These are phyloP conservation scores for Plemyria rubiginata DNA, from an alignment of 2,888 invertebrate genomes.

Conservation along the genomic window DNA sequence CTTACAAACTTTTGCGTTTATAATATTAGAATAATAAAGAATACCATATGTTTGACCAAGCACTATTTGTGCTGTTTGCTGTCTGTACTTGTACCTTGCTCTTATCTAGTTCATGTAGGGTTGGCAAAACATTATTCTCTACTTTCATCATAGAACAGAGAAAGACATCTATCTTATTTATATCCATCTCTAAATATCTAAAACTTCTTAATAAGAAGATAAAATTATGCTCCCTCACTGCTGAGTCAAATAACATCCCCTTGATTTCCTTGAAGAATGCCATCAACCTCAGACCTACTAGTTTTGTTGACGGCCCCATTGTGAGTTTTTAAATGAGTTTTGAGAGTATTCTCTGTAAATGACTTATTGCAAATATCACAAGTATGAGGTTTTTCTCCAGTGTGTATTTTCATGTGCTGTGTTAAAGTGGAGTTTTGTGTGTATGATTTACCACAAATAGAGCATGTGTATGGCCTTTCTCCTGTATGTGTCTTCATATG, in stretches of 20 bases:
- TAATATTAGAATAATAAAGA: too few species aligned
- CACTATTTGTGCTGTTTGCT: too few species aligned
- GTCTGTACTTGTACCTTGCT: too few species aligned
- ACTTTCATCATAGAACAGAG: too few species aligned
- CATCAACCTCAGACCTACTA: not conserved
- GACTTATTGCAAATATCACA: conserved; percentile 20
- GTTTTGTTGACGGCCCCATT: not conserved
- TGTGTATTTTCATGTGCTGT: conserved; percentile 19
- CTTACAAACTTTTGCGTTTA: too few species aligned
- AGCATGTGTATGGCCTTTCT: conserved; percentile 19
- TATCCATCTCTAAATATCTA: too few species aligned
- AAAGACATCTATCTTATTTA: too few species aligned
- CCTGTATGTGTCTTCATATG: conserved; percentile 25
- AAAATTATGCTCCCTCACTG: not conserved
- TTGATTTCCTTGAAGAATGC: not conserved
- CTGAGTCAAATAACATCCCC: not conserved
- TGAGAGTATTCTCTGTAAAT: conserved; percentile 21
- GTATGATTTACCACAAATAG: conserved; percentile 20
- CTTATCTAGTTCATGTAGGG: too few species aligned
- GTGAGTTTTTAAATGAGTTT: conserved; percentile 21
- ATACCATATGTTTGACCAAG: too few species aligned
- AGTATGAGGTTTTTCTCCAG: conserved; percentile 17
- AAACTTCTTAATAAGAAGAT: too few species aligned
- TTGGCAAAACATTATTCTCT: too few species aligned
- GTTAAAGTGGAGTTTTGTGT: conserved; percentile 22